phyloP scores from a whole-genome alignment of 1,140 invertebrate genomes.

The Bradysia coprophila region DNA sequence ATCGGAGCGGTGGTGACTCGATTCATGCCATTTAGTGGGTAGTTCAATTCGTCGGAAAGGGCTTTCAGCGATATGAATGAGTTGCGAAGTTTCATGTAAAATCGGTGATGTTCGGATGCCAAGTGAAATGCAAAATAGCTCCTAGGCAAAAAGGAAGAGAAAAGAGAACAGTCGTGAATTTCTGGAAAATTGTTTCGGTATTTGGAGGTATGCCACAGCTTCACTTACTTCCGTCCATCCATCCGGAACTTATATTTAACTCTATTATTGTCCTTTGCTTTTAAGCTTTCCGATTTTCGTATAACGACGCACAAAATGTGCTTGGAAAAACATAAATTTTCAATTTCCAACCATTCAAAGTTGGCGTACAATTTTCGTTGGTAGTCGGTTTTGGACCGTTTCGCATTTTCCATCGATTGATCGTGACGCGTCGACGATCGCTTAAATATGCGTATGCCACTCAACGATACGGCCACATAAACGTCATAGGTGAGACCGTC shows the following conservation, averaged over 20 bases:
- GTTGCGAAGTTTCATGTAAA: constrained; percentile 48
- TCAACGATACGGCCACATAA: constrained; percentile 3
- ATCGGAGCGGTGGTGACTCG: neutral
- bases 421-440: neutral
- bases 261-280: constrained; percentile 28
- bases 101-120: constrained; percentile 53
- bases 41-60: constrained; percentile 39
- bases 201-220: no score
- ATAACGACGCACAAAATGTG: constrained; percentile 44
- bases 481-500: constrained; percentile 5
- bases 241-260: constrained; percentile 55
- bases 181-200: no score
- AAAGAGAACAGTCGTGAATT: constrained; percentile 2
- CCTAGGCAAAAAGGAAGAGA: constrained; percentile 23
- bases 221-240: constrained; percentile 45
- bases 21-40: constrained; percentile 18
- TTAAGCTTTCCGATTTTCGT: constrained; percentile 26
- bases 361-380: constrained; percentile 11
- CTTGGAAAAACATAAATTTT: constrained; percentile 54
- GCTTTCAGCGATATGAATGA: constrained; percentile 47
- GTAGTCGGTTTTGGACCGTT: neutral
- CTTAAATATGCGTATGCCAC: constrained; percentile 3
- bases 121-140: constrained; percentile 56
- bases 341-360: constrained; percentile 46
- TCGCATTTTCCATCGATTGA: neutral